Evolutionary conservation across 2,797 vertebrate species (phyloP), one percentile per base, ranked within the genome.

Genomic region (Manis crassicaudata): DNA sequence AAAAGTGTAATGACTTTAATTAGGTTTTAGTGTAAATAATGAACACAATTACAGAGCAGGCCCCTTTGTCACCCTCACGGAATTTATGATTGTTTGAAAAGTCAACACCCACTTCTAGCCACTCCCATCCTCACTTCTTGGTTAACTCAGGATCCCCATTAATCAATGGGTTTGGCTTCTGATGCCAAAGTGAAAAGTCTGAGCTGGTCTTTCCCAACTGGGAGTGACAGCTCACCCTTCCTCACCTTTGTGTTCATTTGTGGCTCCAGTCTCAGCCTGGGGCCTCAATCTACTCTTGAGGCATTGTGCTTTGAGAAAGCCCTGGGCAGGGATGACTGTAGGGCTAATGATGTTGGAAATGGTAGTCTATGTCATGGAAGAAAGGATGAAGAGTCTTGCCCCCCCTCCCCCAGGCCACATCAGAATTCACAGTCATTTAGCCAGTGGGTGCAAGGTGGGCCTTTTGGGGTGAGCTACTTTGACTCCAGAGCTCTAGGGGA

Each of bases 1-100:
- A 97, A 96, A 62, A 96, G 70, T 58, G 65, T 96, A 97, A 98
- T 98, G 97, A 98, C 92, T 94, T 98, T 97, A 98, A 98, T 98
- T 98, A 94, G 90, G 68, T 96, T 96, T 98, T 95, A 97, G 50
- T 95, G 90, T 98, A 98, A 98, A 96, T 97, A 98, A 98, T 97
- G 97, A 97, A 81, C 83, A 91, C 91, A 97, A 96, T 96, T 91
- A 95, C 43, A 40, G 90, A 96, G 80, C 43, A 92, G 86, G 37
- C 65, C 80, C 75, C 90, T 96, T 94, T 96, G 93, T 96, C 95
- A 97, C 91, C 88, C 88, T 89, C 62, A 14, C 92, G 96, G 97
- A 97, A 97, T 97, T 97, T 92, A 85, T 85, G 83, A 63, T 88
- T 94, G 86, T 97, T 96, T 97, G 84, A 95, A 96, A 97, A 94